Conservation (phyloP, 1,140 invertebrate species). For the Reticulitermes speratus region DNA sequence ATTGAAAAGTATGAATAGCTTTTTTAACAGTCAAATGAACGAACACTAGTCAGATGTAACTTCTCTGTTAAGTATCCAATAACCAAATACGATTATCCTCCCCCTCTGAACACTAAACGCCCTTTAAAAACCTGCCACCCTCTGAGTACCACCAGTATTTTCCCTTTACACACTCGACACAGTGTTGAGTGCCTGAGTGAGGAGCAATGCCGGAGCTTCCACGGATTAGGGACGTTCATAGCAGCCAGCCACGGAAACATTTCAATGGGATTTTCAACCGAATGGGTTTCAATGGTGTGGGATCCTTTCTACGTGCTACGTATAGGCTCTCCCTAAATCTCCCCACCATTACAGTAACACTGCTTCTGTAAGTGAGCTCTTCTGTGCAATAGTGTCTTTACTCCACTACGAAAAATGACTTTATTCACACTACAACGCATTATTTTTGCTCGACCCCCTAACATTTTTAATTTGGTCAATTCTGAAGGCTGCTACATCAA, state of each 20-base stretch:
- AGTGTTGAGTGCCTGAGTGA: no score
- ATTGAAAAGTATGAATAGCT: background rate
- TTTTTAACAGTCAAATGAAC: background rate
- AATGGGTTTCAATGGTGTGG: slow-evolving; percentile 10
- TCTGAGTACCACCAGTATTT: no score
- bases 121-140: no score
- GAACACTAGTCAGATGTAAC: background rate
- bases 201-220: background rate
- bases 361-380: background rate
- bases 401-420: background rate
- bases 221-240: background rate
- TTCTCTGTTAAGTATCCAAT: slow-evolving; percentile 16
- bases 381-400: background rate
- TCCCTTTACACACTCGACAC: no score
- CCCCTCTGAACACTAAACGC: background rate
- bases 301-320: background rate
- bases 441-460: no score
- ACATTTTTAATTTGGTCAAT: no score
- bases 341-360: background rate
- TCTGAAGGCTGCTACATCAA: no score
- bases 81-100: slow-evolving; percentile 9
- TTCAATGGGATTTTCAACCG: slow-evolving; percentile 15
- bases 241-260: background rate
- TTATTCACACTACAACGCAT: no score
- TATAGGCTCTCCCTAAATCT: background rate